Evolutionary conservation across 1,140 invertebrate genomes (phyloP).

Genomic region (Apis cerana): DNA sequence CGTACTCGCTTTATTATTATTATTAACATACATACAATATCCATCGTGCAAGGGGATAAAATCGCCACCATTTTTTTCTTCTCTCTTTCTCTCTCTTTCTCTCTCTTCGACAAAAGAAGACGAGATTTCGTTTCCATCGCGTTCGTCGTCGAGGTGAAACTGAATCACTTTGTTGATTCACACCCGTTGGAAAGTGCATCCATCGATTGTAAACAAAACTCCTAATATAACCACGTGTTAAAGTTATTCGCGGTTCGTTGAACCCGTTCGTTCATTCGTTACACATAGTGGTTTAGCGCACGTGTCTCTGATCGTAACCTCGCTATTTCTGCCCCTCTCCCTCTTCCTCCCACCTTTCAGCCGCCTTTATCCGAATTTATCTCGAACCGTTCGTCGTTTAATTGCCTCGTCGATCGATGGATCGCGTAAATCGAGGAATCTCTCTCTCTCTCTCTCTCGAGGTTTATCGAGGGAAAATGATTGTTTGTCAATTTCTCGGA

Average conservation of each 20-base stretch:
- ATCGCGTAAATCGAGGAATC: no score
- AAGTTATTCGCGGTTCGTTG: slow-evolving; percentile 17
- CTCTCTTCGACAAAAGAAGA: no score
- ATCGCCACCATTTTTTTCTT: neutral
- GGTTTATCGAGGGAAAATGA: no score
- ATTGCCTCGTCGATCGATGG: neutral
- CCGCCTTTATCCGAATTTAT: neutral
- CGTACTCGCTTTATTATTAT: no score
- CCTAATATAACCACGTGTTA: slow-evolving; percentile 32
- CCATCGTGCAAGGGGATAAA: neutral
- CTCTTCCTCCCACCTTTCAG: neutral
- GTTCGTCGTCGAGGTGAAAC: neutral
- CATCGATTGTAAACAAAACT: slow-evolving; percentile 17
- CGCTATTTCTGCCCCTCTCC: slow-evolving; percentile 1
- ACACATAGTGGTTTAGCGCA: slow-evolving; percentile 1
- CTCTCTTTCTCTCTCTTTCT: no score
- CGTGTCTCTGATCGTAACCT: slow-evolving; percentile 13
- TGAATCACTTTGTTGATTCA: slow-evolving; percentile 26
- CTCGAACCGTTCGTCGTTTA: neutral
- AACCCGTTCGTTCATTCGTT: neutral
- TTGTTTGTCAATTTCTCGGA: no score
- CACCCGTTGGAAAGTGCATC: neutral
- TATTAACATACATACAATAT: neutral
- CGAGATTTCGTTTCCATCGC: slow-evolving; percentile 1
- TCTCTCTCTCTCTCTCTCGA: no score